These are phyloP conservation scores for Folsomia manolachei DNA, from an alignment of 2,888 invertebrate genomes.

Conservation along the genomic window DNA sequence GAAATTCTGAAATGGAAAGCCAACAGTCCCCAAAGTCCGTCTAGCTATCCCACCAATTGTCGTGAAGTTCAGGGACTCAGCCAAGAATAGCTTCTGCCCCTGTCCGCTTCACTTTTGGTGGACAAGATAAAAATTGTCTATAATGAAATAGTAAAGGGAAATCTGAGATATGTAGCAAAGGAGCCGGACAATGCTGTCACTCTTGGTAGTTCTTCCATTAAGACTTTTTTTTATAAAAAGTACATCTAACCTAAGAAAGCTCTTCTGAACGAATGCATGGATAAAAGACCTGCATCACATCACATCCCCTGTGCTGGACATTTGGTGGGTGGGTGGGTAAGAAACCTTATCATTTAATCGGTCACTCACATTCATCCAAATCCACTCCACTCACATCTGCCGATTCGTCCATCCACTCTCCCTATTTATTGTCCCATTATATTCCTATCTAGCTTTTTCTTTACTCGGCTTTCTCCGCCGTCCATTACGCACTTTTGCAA, in stretches of 20 bases:
- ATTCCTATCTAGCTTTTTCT: conserved; percentile 2
- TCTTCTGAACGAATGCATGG: too few species aligned
- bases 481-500: background rate
- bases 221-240: background rate
- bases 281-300: too few species aligned
- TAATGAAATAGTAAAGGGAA: background rate
- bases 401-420: background rate
- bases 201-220: background rate
- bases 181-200: background rate
- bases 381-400: background rate
- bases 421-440: conserved; percentile 7
- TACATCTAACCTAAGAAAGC: background rate
- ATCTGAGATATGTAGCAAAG: too few species aligned
- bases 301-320: too few species aligned
- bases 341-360: conserved; percentile 3
- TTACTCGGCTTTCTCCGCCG: background rate
- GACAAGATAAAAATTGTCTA: background rate
- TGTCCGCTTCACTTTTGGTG: too few species aligned
- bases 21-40: too few species aligned
- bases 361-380: background rate
- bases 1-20: too few species aligned
- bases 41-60: too few species aligned
- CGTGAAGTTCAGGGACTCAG: too few species aligned
- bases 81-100: too few species aligned
- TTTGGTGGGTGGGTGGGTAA: background rate